phyloP scores from a whole-genome alignment of 1,140 invertebrate species.

The Sinella curviseta region DNA sequence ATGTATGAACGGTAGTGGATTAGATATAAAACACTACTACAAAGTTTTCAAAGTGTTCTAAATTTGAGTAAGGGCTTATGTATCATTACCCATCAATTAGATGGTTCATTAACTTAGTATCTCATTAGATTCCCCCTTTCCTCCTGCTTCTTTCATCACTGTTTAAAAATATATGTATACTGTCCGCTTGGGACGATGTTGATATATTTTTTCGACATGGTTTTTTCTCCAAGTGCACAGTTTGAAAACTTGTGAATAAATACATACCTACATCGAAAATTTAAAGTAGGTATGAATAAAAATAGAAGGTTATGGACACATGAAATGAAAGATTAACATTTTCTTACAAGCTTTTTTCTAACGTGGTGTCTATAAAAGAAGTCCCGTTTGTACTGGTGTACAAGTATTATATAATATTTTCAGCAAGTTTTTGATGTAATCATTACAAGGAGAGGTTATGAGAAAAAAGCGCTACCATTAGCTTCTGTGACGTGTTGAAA shows the following conservation, averaged over 20 bases:
- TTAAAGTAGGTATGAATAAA: background rate
- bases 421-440: too few species aligned
- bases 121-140: constrained; percentile 36
- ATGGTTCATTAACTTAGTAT: constrained; percentile 43
- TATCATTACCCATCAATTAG: constrained; percentile 43
- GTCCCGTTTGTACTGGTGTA: too few species aligned
- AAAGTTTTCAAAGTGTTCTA: background rate
- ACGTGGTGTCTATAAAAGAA: too few species aligned
- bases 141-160: background rate
- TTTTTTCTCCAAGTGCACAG: background rate
- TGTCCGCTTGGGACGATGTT: background rate
- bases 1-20: too few species aligned
- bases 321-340: background rate
- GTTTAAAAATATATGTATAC: too few species aligned
- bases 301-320: background rate
- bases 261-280: background rate
- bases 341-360: too few species aligned
- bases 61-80: constrained; percentile 26
- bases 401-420: too few species aligned
- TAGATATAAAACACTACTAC: too few species aligned
- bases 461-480: too few species aligned
- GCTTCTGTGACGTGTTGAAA: too few species aligned
- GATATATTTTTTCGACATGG: background rate
- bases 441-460: too few species aligned
- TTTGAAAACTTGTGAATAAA: background rate